A percentile compares a stretch with the other conserved stretches of the same genome.
phyloP scores from a whole-genome alignment of 2,797 vertebrate genomes.

The Vultur gryphus region DNA sequence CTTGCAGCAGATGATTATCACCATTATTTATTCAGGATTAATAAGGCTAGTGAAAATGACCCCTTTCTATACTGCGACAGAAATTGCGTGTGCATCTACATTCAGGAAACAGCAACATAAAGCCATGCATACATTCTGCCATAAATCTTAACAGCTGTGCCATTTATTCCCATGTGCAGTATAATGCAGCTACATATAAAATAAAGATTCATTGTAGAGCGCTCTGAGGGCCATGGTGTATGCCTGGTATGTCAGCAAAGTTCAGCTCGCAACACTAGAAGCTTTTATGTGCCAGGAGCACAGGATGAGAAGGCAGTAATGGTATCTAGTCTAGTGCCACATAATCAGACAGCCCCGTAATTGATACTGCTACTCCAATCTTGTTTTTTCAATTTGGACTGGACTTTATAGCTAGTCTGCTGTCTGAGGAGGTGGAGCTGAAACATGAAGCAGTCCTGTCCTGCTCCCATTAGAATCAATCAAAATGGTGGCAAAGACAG shows the following conservation, averaged over 20 bases:
- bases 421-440: background rate
- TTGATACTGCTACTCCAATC: background rate
- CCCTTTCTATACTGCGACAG: background rate
- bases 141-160: background rate
- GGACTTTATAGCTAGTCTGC: background rate
- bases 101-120: background rate
- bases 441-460: background rate
- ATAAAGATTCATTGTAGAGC: background rate
- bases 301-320: background rate
- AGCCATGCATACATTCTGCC: background rate
- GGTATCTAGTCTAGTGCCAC: background rate
- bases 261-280: background rate
- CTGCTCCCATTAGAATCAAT: background rate
- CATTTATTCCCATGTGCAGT: background rate
- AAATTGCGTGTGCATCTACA: background rate
- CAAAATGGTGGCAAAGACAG: background rate
- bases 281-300: background rate
- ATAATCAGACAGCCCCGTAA: background rate
- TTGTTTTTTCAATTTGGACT: background rate
- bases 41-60: background rate
- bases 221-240: background rate
- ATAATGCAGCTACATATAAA: background rate
- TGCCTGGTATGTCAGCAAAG: background rate
- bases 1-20: background rate
- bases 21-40: constrained; percentile 12